Base-by-base conservation (phyloP, 2,113 vertebrate species). In the Engraulis encrasicolus region DNA sequence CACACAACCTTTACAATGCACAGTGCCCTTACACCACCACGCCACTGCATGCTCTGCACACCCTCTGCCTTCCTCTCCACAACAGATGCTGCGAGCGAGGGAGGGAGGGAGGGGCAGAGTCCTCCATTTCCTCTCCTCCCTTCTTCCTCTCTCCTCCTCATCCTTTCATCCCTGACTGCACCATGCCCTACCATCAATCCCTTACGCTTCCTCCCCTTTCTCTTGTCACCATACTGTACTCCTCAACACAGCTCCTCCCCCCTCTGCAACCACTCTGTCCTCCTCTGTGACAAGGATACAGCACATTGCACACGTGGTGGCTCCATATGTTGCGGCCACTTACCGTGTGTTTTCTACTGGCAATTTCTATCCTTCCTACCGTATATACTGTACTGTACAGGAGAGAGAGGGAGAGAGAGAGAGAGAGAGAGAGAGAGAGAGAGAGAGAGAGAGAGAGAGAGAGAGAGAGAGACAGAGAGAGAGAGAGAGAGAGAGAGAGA, bases 1-100 rank as follows among this genome's bases (percentile, higher is more conserved):
- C 58, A 77, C 31, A 80, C 80, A 84, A 23, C 27, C 83, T n/a
- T n/a, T n/a, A n/a, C 45, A 18, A 74, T 14, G n/a, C 78, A 34
- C 45, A 1, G n/a, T 11, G 20, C n/a, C 58, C n/a, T 27, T 11
- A 66, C 58, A 66, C 27, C n/a, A 66, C n/a, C n/a, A n/a, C n/a
- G 58, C 58, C 58, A 66, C 3, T 9, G 58, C 11, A 31, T n/a
- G n/a, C n/a, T n/a, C 58, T 27, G n/a, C 58, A 27, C 58, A 66
- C n/a, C 27, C 58, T 27, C 58, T 27, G 58, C 58, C 58, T 11
- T 66, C 58, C 58, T n/a, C n/a, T n/a, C 12, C 58, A 66, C 27
- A 12, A 66, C 58, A 31, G 23, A 66, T 7, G 23, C 58, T 27
- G 58, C 17, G 50, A 54, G 50, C 1, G 15, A 54, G 18, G 18